Conservation (phyloP, 2,113 vertebrate species). For the Siniperca knerii region DNA sequence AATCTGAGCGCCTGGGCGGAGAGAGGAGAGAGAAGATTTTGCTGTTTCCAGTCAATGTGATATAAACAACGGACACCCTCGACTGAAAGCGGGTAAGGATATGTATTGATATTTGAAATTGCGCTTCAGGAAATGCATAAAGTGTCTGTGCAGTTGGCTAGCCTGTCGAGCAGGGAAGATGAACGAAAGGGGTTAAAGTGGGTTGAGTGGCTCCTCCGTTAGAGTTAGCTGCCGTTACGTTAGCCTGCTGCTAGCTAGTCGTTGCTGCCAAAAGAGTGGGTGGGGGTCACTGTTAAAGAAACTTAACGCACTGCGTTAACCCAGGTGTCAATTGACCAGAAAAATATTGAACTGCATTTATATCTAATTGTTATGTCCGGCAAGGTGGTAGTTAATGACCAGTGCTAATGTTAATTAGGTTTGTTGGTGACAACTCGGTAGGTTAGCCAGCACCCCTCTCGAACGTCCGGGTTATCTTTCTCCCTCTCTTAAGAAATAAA, state of each 20-base stretch:
- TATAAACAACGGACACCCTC: conserved; percentile 81
- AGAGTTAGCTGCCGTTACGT: conserved; percentile 65
- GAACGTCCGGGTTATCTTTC: conserved; percentile 56
- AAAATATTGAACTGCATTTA: neutral
- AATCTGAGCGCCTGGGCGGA: conserved; percentile 76
- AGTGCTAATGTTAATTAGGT: conserved; percentile 36
- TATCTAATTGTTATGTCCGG: neutral
- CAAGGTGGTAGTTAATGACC: neutral
- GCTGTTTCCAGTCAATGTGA: conserved; percentile 86
- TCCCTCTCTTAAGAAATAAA: conserved; percentile 17
- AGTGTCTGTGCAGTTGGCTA: conserved; percentile 46
- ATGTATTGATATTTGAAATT: conserved; percentile 13
- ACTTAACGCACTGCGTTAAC: conserved; percentile 17
- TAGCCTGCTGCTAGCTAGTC: conserved; percentile 65
- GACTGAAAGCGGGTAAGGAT: conserved; percentile 84
- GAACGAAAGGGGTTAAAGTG: conserved; percentile 66
- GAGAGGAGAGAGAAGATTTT: conserved; percentile 73
- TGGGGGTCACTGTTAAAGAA: conserved; percentile 46
- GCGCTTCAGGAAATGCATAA: conserved; percentile 52
- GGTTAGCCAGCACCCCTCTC: conserved; percentile 61
- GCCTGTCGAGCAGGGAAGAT: conserved; percentile 40
- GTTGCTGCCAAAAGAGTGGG: conserved; percentile 58
- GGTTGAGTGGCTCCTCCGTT: conserved; percentile 61
- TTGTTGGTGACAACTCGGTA: conserved; percentile 52
- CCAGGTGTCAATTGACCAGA: neutral